Base-by-base conservation (phyloP, 2,113 vertebrate species). In the Malurus cyaneus region DNA sequence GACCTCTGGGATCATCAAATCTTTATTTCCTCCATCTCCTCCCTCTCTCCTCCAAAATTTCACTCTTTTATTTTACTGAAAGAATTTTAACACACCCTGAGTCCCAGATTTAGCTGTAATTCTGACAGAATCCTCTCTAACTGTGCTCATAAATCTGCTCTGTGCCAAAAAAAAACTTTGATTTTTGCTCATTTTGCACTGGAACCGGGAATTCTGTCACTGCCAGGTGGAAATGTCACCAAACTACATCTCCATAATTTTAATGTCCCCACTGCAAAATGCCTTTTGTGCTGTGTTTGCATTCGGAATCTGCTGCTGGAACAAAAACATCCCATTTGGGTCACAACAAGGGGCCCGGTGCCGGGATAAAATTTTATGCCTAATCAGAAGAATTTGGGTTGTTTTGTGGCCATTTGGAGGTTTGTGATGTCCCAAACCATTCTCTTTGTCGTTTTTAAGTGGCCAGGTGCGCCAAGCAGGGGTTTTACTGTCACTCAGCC, bases 361-460 rank as follows among this genome's bases (percentile, higher is more conserved):
- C 73, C 61, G 0, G 25, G 29, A 79, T 61, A 78, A 93, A 89
- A 82, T 87, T 83, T 91, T 78, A 49, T 56, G 70, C 31, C 57
- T 89, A 60, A 84, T 90, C 85, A 86, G 86, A 84, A 94, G 70
- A 61, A 92, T 95, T 70, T 61, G 57, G 72, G 69, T 81, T 47
- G 53, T 34, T 96, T 32, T 70, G 50, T 54, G 65, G 47, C n/a
- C 41, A 71, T 65, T 73, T 60, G 34, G 84, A 92, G 65, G 85
- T 65, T 69, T 93, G 66, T 12, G 32, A 46, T 57, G 31, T 47
- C 66, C 46, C 64, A 86, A 67, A 72, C 61, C 34, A 50, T 41
- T 79, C 11, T 0, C 64, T 92, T 36, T 9, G 23, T 36, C 62
- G 52, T 41, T 86, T 93, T 89, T 89, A 90, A 94, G 73, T 66